Evolutionary conservation across 2,113 vertebrate genomes (phyloP).

Genomic region (Macroglossus sobrinus): DNA sequence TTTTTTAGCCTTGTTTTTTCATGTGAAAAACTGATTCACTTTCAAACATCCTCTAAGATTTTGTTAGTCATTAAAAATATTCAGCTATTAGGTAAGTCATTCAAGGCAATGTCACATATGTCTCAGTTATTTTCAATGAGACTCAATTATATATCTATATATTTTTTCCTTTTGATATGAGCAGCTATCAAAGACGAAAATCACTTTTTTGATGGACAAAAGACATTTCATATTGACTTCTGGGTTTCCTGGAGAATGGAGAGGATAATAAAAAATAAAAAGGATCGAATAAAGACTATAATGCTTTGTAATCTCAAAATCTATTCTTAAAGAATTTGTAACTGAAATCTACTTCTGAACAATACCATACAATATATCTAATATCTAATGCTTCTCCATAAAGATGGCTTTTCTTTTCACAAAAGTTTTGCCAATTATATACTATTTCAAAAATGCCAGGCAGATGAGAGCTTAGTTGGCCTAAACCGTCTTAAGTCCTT

Average conservation of each 20-base stretch:
- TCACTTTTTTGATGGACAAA: constrained; percentile 36
- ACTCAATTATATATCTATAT: constrained; percentile 45
- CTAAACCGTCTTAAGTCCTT: constrained; percentile 15
- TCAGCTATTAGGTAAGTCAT: not conserved
- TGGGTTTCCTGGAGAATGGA: constrained; percentile 45
- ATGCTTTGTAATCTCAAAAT: constrained; percentile 58
- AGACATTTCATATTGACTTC: constrained; percentile 54
- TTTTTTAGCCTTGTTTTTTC: not conserved
- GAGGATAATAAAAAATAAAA: constrained; percentile 63
- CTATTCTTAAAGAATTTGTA: constrained; percentile 58
- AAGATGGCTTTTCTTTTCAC: constrained; percentile 48
- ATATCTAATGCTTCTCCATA: not conserved
- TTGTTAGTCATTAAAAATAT: constrained; percentile 52
- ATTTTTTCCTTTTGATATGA: constrained; percentile 65
- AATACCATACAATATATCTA: not conserved
- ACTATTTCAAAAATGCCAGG: constrained; percentile 53
- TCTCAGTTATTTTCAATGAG: constrained; percentile 27
- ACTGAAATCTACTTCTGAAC: constrained; percentile 52
- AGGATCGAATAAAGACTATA: constrained; percentile 40
- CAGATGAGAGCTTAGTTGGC: constrained; percentile 16
- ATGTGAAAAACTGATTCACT: not conserved
- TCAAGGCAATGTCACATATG: not conserved
- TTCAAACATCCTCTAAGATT: not conserved
- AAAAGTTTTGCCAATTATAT: constrained; percentile 56
- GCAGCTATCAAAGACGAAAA: constrained; percentile 36